Percentiles rank a stretch among this genome's conserved stretches.
Conservation (phyloP, 2,113 vertebrate species). For the Gadus macrocephalus region DNA sequence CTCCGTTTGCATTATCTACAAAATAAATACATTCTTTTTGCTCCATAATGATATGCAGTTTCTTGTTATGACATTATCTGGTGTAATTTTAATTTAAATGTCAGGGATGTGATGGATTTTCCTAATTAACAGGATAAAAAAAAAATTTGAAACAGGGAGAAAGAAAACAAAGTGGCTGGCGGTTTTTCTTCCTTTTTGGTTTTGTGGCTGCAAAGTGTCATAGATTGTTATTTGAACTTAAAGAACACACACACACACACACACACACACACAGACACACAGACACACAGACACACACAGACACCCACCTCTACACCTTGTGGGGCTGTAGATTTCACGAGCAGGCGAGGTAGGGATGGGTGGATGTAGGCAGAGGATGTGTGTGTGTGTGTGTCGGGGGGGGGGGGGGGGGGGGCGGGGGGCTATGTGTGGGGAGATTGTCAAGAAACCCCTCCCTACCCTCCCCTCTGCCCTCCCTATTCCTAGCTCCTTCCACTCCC, state of each 20-base stretch:
- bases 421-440: slow-evolving; percentile 51
- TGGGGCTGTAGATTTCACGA: slow-evolving; percentile 61
- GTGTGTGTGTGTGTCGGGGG: slow-evolving; percentile 19
- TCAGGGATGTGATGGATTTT: slow-evolving; percentile 62
- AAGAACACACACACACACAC: slow-evolving; percentile 24
- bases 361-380: slow-evolving; percentile 30
- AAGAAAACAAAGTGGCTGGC: slow-evolving; percentile 47
- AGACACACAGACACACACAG: background rate
- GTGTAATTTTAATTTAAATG: slow-evolving; percentile 71
- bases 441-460: slow-evolving; percentile 44
- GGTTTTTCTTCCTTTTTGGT: slow-evolving; percentile 21
- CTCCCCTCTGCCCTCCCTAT: background rate
- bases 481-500: slow-evolving; percentile 43
- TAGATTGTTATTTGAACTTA: slow-evolving; percentile 55
- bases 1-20: slow-evolving; percentile 54
- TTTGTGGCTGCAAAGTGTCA: slow-evolving; percentile 41
- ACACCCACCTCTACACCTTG: slow-evolving; percentile 46
- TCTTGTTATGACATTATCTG: slow-evolving; percentile 69
- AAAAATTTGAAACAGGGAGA: slow-evolving; percentile 50
- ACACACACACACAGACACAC: slow-evolving; percentile 16
- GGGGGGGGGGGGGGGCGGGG: slow-evolving; percentile 35
- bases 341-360: slow-evolving; percentile 44
- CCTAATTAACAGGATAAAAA: slow-evolving; percentile 57
- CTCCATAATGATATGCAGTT: slow-evolving; percentile 56
- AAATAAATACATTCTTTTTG: slow-evolving; percentile 63